Evolutionary conservation across 2,113 vertebrate genomes (phyloP), one percentile per base, ranked within the genome.

Genomic region (Proterorhinus semilunaris): DNA sequence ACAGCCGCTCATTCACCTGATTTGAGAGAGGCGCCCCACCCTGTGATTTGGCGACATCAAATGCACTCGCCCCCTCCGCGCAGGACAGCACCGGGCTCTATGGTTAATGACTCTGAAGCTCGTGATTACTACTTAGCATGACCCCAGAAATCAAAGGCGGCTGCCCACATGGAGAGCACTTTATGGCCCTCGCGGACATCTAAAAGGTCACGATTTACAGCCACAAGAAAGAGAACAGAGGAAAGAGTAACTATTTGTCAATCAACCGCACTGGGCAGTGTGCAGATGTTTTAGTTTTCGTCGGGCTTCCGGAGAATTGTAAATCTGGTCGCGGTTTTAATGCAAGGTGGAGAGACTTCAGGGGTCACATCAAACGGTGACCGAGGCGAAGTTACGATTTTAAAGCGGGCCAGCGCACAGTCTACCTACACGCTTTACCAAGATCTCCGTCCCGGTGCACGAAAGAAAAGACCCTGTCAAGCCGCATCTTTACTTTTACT

Each of bases 1-100:
- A 87, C 82, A 90, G 66, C 76, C 68, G 64, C 65, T 86, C 85
- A 90, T 89, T 88, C 84, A 83, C 79, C 81, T 81, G 75, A 70
- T 79, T 70, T 82, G 69, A 27, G 68, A 27, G 68, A 76, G 70
- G 59, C 63, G 54, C 82, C 79, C 75, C 80, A 83, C 82, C 81
- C 82, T 90, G 61, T 86, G 71, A 88, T 88, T 89, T 88, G 65
- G 84, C 72, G 65, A 16, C 71, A 84, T 79, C 81, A 79, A 77
- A 79, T 72, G 76, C 74, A 43, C 81, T 71, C 5, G n/a, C 72
- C 79, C 69, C 85, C 45, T 65, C 67, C 69, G 71, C 71, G 50
- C 36, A 58, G 82, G 83, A 84, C 83, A 83, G 36, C 36, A 69
- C 71, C 54, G 72, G 76, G 64, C 73, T 81, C 73, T 84, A 69